Conservation (phyloP, 2,888 invertebrate genomes). For the Mechanitis messenoides region DNA sequence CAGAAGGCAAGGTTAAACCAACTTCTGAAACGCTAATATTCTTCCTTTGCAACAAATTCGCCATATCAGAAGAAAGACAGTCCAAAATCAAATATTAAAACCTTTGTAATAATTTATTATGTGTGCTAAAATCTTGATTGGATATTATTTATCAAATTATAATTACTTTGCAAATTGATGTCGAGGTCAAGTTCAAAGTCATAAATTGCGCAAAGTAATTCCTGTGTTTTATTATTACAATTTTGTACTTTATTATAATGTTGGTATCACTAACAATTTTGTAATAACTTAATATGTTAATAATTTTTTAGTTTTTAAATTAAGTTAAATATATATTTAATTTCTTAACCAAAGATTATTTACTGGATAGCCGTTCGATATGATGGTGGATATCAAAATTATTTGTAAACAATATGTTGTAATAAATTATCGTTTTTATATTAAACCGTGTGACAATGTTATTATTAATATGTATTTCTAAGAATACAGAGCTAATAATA, state of each 20-base stretch:
- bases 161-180: not conserved
- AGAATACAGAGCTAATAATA: slow-evolving; percentile 20
- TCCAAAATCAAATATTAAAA: slow-evolving; percentile 33
- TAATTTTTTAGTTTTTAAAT: not conserved
- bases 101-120: not conserved
- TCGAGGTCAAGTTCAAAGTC: slow-evolving; percentile 2
- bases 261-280: slow-evolving; percentile 5
- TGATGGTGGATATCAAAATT: not conserved
- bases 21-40: slow-evolving; percentile 69
- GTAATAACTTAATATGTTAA: slow-evolving; percentile 2
- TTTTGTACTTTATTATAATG: slow-evolving; percentile 8
- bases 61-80: slow-evolving; percentile 62
- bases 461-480: slow-evolving; percentile 9
- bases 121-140: not conserved
- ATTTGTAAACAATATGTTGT: not conserved
- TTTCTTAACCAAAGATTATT: not conserved
- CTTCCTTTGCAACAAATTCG: slow-evolving; percentile 73
- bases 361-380: too few species aligned
- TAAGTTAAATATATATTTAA: not conserved
- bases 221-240: slow-evolving; percentile 5
- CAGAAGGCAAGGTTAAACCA: slow-evolving; percentile 67
- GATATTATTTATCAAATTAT: not conserved
- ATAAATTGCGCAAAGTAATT: slow-evolving; percentile 4
- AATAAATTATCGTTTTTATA: not conserved
- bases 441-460: not conserved